Evolutionary conservation across 2,888 invertebrate genomes (phyloP).

Genomic region (Ectemnius cavifrons): DNA sequence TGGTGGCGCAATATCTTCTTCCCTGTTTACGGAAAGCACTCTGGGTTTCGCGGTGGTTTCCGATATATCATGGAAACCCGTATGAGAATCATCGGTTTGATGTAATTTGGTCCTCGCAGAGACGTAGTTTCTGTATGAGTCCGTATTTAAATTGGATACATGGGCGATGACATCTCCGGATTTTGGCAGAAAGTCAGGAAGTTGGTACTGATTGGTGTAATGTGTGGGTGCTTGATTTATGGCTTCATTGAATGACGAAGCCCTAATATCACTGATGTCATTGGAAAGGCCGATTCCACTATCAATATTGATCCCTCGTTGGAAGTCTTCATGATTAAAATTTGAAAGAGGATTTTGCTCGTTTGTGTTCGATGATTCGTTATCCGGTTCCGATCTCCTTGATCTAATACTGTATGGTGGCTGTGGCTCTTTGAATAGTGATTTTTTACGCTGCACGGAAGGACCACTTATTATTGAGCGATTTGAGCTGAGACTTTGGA

Average conservation of each 20-base stretch:
- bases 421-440: too few species aligned
- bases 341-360: not conserved
- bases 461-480: not conserved
- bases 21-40: too few species aligned
- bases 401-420: not conserved
- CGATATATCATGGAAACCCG: too few species aligned
- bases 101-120: too few species aligned
- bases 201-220: not conserved
- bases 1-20: too few species aligned
- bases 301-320: not conserved
- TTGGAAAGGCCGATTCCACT: not conserved
- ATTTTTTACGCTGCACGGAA: too few species aligned
- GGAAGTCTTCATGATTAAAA: not conserved
- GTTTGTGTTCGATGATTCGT: too few species aligned
- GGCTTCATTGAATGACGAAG: not conserved
- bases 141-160: not conserved
- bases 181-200: not conserved
- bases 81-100: too few species aligned
- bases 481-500: slow-evolving; percentile 24
- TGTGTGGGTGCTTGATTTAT: not conserved
- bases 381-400: too few species aligned
- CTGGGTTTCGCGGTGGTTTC: too few species aligned
- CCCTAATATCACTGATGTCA: too few species aligned
- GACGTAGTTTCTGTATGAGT: not conserved
- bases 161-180: not conserved